A percentile compares a stretch with the other conserved stretches of the same genome.
phyloP scores from a whole-genome alignment of 2,797 vertebrate species.

The Liparis tanakae region DNA sequence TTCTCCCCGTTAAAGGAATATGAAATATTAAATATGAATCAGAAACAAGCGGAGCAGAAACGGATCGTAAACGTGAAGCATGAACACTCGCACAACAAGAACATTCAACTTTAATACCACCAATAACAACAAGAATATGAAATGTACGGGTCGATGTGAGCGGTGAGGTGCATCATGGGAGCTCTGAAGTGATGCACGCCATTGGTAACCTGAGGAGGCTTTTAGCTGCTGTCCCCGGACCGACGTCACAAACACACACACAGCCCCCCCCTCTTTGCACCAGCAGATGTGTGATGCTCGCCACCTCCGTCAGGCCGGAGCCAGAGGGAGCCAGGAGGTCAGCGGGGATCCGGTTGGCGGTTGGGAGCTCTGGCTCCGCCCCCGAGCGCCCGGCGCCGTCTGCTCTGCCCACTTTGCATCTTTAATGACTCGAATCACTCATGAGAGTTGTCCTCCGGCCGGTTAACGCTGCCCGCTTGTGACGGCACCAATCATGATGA shows the following conservation, averaged over 20 bases:
- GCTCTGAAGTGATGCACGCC: slow-evolving; percentile 53
- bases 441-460: slow-evolving; percentile 73
- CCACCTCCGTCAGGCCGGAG: too few species aligned
- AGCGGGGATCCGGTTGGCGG: not conserved
- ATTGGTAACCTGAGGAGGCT: slow-evolving; percentile 46
- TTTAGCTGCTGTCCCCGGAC: slow-evolving; percentile 61
- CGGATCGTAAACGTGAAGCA: too few species aligned
- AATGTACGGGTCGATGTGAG: too few species aligned
- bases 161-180: slow-evolving; percentile 9
- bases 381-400: slow-evolving; percentile 43
- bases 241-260: slow-evolving; percentile 7
- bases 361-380: not conserved
- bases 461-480: slow-evolving; percentile 65
- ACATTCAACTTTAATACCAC: not conserved
- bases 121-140: not conserved
- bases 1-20: not conserved
- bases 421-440: slow-evolving; percentile 70
- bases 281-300: slow-evolving; percentile 41
- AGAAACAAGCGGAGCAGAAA: too few species aligned
- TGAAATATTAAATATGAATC: too few species aligned
- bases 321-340: not conserved
- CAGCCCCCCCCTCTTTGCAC: slow-evolving; percentile 64
- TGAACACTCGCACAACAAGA: too few species aligned
- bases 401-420: slow-evolving; percentile 55
- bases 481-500: slow-evolving; percentile 74